Evolutionary conservation across 2,113 vertebrate species (phyloP).

Genomic region (Odontophorus gujanensis): DNA sequence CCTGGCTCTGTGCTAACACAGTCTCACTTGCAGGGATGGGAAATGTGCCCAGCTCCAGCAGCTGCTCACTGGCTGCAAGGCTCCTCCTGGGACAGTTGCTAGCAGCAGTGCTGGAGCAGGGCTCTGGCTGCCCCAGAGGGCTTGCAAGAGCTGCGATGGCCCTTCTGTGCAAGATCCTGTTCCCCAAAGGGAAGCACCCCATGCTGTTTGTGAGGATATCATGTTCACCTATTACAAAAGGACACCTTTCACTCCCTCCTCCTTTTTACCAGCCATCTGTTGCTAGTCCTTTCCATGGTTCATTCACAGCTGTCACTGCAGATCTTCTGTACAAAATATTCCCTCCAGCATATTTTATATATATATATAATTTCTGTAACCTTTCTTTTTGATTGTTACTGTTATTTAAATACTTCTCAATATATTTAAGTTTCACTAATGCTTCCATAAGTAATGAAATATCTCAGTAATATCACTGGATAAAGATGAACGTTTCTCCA

Average conservation of each 20-base stretch:
- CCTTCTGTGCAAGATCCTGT: neutral
- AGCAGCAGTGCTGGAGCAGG: neutral
- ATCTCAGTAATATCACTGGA: neutral
- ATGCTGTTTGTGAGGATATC: neutral
- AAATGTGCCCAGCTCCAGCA: neutral
- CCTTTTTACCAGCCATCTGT: neutral
- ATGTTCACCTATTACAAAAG: neutral
- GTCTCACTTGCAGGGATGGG: fast-evolving
- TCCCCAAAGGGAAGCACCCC: neutral
- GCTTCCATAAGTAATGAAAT: constrained; percentile 8
- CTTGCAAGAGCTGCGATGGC: neutral
- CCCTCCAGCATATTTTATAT: neutral
- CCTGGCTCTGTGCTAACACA: neutral
- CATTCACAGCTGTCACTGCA: constrained; percentile 33
- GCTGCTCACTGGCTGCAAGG: neutral
- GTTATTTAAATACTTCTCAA: neutral
- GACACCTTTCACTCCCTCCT: neutral
- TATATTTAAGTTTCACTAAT: neutral
- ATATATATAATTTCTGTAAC: neutral
- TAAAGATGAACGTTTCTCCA: neutral
- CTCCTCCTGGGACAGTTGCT: neutral
- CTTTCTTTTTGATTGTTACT: neutral
- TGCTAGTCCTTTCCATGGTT: neutral
- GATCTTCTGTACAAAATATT: constrained; percentile 17
- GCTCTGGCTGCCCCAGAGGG: neutral